Conservation (phyloP, 2,888 invertebrate species). For the Tipula lateralis region DNA sequence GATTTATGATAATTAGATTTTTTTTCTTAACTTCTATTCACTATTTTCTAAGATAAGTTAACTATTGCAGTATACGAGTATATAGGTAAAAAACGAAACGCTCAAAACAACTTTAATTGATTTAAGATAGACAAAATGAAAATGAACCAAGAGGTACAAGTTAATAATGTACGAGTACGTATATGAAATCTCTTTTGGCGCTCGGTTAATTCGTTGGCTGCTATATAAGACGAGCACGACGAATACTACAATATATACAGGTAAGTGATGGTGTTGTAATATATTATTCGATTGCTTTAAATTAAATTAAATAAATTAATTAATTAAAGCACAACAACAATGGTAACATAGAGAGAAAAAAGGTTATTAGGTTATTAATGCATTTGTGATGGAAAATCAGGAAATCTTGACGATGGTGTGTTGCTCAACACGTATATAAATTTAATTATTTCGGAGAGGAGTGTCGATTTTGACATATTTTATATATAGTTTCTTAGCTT, state of each 20-base stretch:
- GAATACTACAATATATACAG: not conserved
- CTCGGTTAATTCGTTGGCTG: not conserved
- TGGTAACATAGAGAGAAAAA: not conserved
- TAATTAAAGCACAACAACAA: not conserved
- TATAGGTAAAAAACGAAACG: not conserved
- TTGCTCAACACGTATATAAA: not conserved
- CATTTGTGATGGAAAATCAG: constrained; percentile 19
- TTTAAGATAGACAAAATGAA: not conserved
- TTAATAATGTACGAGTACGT: not conserved
- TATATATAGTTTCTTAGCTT: not conserved
- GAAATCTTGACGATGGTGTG: not conserved
- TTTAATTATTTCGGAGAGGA: not conserved
- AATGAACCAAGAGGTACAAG: not conserved
- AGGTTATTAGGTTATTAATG: constrained; percentile 24
- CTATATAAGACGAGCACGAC: not conserved
- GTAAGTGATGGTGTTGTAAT: not conserved
- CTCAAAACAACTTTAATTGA: not conserved
- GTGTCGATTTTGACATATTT: constrained; percentile 15
- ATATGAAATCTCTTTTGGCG: not conserved
- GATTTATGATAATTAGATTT: constrained; percentile 19
- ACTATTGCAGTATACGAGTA: too few species aligned
- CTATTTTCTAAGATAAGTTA: not conserved
- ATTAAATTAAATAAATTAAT: not conserved
- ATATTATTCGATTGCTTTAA: not conserved
- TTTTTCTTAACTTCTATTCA: not conserved